A percentile compares a stretch with the other conserved stretches of the same genome.
Conservation (phyloP, 2,888 invertebrate genomes). For the Cheilosia soror region DNA sequence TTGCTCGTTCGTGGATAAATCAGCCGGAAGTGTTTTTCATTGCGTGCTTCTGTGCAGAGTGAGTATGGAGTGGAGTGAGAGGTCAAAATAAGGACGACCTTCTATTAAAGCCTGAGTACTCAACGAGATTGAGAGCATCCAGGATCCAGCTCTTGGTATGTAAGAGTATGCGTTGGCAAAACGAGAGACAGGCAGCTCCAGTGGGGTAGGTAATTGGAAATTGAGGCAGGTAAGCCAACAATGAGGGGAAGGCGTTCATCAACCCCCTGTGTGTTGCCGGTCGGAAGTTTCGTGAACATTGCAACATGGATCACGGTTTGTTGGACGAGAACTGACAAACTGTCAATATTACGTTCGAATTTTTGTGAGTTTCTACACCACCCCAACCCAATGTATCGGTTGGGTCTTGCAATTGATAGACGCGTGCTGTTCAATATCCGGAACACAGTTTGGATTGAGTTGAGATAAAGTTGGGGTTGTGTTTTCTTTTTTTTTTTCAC, state of each 20-base stretch:
- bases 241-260: not conserved
- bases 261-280: not conserved
- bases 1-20: conserved; percentile 50
- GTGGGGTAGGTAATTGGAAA: conserved; percentile 55
- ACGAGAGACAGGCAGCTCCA: conserved; percentile 23
- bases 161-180: conserved; percentile 42
- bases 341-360: conserved; percentile 37
- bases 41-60: conserved; percentile 32
- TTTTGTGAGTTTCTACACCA: conserved; percentile 8
- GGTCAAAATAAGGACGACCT: conserved; percentile 47
- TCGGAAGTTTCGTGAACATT: conserved; percentile 27
- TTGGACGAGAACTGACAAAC: conserved; percentile 52
- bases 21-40: conserved; percentile 59
- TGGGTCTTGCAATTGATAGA: not conserved
- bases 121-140: conserved; percentile 57
- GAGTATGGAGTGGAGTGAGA: not conserved
- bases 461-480: conserved; percentile 3
- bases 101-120: conserved; percentile 55
- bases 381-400: not conserved
- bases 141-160: conserved; percentile 15
- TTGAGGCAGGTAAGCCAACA: conserved; percentile 37
- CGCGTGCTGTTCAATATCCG: not conserved
- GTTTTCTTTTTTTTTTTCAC: not conserved
- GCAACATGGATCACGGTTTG: conserved; percentile 49
- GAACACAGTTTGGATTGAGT: conserved; percentile 3